Evolutionary conservation across 2,888 invertebrate species (phyloP).

Genomic region (Teleogryllus oceanicus): DNA sequence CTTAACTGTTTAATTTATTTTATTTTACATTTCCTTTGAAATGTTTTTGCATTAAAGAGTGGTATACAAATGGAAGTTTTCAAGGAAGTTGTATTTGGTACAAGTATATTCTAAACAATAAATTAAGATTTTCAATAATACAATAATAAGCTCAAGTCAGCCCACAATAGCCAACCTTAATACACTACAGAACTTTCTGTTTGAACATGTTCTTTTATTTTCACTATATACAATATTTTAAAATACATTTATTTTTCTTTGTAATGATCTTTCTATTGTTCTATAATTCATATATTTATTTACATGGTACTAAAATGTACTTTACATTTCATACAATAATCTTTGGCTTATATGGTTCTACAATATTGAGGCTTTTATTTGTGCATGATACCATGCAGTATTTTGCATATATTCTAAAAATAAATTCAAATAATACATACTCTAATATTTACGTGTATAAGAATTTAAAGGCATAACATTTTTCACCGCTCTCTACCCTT

Average conservation of each 20-base stretch:
- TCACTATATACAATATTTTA: constrained; percentile 2
- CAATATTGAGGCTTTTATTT: background rate
- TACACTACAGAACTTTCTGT: background rate
- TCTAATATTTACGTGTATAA: too few relatives aligned
- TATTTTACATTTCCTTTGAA: too few relatives aligned
- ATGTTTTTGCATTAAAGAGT: too few relatives aligned
- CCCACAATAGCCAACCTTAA: background rate
- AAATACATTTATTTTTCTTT: constrained; percentile 9
- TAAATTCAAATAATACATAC: background rate
- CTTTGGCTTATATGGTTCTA: background rate
- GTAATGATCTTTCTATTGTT: background rate
- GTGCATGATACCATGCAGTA: background rate
- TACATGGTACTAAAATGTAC: background rate
- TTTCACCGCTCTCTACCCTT: background rate
- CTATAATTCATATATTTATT: background rate
- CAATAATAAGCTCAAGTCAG: too few relatives aligned
- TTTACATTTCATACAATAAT: constrained; percentile 18
- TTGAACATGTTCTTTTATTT: background rate
- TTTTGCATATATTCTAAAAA: constrained; percentile 1
- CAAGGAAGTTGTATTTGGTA: too few relatives aligned
- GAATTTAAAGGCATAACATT: background rate
- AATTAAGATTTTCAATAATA: too few relatives aligned
- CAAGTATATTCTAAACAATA: too few relatives aligned
- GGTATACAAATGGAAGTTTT: too few relatives aligned
- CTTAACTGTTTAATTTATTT: too few relatives aligned